phyloP scores from a whole-genome alignment of 2,113 vertebrate species.

The Melanostigma gelatinosum region DNA sequence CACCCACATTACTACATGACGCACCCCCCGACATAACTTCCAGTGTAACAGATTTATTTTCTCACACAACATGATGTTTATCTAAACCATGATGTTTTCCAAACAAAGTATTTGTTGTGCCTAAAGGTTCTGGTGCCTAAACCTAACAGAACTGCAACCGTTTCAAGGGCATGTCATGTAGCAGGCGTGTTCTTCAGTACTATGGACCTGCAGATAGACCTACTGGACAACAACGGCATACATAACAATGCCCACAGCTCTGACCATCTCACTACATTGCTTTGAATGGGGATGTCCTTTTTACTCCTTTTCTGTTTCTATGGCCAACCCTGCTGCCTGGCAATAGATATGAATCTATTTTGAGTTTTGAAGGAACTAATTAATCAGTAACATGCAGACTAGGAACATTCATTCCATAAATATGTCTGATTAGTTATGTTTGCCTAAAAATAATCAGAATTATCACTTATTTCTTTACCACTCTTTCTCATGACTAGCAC shows the following conservation, averaged over 20 bases:
- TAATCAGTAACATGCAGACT: background rate
- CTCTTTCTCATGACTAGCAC: slow-evolving; percentile 99
- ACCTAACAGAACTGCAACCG: too few species aligned
- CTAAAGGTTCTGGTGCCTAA: too few species aligned
- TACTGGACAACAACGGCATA: too few species aligned
- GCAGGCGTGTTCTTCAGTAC: too few species aligned
- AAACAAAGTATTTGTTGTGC: too few species aligned
- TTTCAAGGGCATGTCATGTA: too few species aligned
- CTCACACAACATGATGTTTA: too few species aligned
- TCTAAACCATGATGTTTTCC: too few species aligned
- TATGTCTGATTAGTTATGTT: background rate
- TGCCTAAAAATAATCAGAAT: background rate
- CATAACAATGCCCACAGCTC: background rate
- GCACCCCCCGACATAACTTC: too few species aligned
- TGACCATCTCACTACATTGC: background rate
- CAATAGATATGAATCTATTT: background rate
- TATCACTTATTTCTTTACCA: slow-evolving; percentile 75
- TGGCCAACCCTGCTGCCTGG: background rate
- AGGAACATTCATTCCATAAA: background rate
- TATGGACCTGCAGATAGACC: too few species aligned
- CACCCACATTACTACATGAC: background rate
- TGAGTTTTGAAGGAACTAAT: background rate
- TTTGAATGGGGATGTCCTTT: background rate
- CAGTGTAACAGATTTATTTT: too few species aligned
- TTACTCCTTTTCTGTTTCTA: background rate